Base-by-base conservation (phyloP, 2,797 vertebrate species). In the Chiloscyllium punctatum region DNA sequence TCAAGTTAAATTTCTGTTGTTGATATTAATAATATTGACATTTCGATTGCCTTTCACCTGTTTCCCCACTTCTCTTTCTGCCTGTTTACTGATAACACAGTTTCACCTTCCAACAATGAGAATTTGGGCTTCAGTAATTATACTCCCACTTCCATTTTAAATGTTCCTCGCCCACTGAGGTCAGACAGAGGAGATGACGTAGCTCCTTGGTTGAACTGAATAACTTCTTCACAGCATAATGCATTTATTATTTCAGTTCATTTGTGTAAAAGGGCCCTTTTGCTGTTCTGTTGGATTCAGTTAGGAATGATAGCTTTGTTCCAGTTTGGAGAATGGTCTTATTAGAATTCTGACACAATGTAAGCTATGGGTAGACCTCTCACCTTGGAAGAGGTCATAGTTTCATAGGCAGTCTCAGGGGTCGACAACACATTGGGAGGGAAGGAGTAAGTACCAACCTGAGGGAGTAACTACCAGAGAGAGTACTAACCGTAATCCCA, bases 101-200 rank as follows among this genome's bases (percentile, higher is more conserved):
- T 37, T 82, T 33, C 15, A 18, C n/a, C n/a, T 42, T 57, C 18
- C 33, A 68, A 6, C 0, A 18, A 13, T 42, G 25, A 9, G 21
- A 37, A 25, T 48, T 23, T 48, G 13, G 62, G 62, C 66, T 27
- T 42, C n/a, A 69, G 66, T 13, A 37, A 37, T 68, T 92, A 92
- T 92, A 18, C 62, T 62, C n/a, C 21, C 37, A 68, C n/a, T 92
- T 37, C 37, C 9, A 66, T 37, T 92, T 13, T 37, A 37, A 69
- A 69, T 69, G 66, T 66, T 7, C 21, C 21, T 69, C 90, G 23
- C 90, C 90, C 90, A 92, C 87, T n/a, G 37, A 92, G 90, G 90
- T 92, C 66, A 42, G 68, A n/a, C 90, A 92, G 21, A 92, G 62
- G 90, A 69, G 90, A 69, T 92, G 90, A 92, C 66, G 25, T 42